Percentiles rank a stretch among this genome's conserved stretches.
Evolutionary conservation across 2,797 vertebrate species (phyloP).

Genomic region (Mormyrops boulengeri): DNA sequence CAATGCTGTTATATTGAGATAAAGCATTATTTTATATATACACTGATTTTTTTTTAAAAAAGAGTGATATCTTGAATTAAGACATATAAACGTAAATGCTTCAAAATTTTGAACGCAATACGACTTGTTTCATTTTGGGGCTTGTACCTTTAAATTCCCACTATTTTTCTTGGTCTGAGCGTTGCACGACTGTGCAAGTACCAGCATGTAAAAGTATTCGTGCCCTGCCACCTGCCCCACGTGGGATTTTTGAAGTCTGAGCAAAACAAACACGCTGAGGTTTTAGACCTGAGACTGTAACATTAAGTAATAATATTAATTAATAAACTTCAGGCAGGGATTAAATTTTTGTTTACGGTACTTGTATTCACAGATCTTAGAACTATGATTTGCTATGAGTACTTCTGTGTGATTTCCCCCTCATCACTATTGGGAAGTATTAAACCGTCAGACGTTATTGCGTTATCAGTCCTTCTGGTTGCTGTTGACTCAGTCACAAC

Average conservation of each 20-base stretch:
- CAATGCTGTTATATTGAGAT: not conserved
- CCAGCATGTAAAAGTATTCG: not conserved
- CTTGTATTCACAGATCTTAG: not conserved
- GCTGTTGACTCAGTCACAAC: not conserved
- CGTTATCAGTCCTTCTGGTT: not conserved
- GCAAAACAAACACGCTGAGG: not conserved
- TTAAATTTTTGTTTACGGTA: not conserved
- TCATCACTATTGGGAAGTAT: not conserved
- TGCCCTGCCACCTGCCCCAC: not conserved
- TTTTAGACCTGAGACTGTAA: not conserved
- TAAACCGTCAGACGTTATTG: not conserved
- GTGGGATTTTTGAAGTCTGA: not conserved
- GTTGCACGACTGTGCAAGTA: slow-evolving; percentile 1
- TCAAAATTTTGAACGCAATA: not conserved
- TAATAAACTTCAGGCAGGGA: not conserved
- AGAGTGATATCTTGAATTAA: not conserved
- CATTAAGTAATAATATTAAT: not conserved
- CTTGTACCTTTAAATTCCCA: not conserved
- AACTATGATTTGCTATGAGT: not conserved
- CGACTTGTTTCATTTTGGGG: not conserved
- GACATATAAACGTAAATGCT: not conserved
- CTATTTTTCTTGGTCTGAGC: not conserved
- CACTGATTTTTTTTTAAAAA: not conserved
- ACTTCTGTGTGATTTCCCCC: not conserved
- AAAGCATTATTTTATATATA: not conserved